Base-by-base conservation (phyloP, 2,113 vertebrate species). In the Indicator indicator region DNA sequence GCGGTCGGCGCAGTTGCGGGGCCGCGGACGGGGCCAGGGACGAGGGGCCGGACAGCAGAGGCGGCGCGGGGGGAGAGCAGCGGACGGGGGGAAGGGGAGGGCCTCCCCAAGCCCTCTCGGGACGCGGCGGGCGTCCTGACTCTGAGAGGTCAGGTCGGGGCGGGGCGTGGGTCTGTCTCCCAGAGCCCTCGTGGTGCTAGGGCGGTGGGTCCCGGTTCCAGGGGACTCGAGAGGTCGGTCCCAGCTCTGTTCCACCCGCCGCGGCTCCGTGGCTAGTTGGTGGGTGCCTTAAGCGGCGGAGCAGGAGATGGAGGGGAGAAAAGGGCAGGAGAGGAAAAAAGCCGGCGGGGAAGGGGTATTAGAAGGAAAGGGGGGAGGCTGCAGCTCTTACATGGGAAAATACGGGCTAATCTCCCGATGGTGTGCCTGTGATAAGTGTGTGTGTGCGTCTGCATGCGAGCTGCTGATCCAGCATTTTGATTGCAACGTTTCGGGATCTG, bases 381-480 rank as follows among this genome's bases (percentile, higher is more conserved):
- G 58, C 26, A 80, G 68, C 65, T 82, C 82, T 83, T 95, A 88
- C 84, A 80, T 86, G 94, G 88, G 77, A 83, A 91, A 90, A 94
- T 38, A 54, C 0, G 52, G 87, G 36, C 44, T 93, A 59, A 92
- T 81, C 84, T 72, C 44, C 63, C 42, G 89, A 63, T 56, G 91
- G 64, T 23, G 72, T 54, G 74, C 24, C 54, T 67, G 87, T 48
- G 76, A 27, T 81, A 67, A 83, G 90, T 65, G 65, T 28, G 68
- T 16, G 16, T 59, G 69, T 83, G 71, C 77, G 42, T 24, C 19
- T 77, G 88, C 76, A 3, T 36, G 83, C 30, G 58, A 90, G 78
- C 68, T 92, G 91, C 91, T 95, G 91, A 95, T 48, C 60, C 91
- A 94, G 93, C 96, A 54, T 80, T 94, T 88, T 88, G 48, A 58